Conservation (phyloP, 2,797 vertebrate species). For the Hoplostethus mediterraneus region DNA sequence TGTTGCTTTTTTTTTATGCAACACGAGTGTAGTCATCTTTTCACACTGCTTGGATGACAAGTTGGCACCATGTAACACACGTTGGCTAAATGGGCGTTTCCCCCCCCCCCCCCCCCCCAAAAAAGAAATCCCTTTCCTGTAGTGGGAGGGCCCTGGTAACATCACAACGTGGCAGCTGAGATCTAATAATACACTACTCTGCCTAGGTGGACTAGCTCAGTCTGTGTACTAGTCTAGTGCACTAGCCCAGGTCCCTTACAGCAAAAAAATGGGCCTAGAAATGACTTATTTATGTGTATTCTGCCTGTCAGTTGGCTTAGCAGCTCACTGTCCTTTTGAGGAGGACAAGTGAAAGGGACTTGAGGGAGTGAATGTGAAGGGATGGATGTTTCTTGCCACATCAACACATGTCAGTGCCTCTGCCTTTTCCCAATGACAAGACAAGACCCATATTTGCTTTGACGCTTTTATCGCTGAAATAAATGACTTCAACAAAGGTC, state of each 20-base stretch:
- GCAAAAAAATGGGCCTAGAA: constrained; percentile 9
- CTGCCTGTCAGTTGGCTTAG: too few relatives aligned
- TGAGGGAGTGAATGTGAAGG: background rate
- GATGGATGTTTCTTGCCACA: background rate
- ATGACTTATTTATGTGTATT: background rate
- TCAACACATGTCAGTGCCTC: background rate
- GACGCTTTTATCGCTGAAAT: background rate
- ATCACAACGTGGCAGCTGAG: constrained; percentile 84
- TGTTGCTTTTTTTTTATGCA: background rate
- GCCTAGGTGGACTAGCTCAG: background rate
- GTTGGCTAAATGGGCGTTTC: constrained; percentile 47
- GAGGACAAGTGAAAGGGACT: background rate
- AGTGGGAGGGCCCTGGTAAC: constrained; percentile 77
- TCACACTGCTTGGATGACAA: constrained; percentile 36
- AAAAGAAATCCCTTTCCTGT: constrained; percentile 47
- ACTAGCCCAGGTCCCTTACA: constrained; percentile 18
- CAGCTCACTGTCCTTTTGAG: background rate
- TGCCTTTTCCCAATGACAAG: background rate
- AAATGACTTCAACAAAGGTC: background rate
- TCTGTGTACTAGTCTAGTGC: too few relatives aligned
- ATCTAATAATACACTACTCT: constrained; percentile 69
- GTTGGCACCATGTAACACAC: constrained; percentile 60
- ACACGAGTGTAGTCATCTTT: background rate
- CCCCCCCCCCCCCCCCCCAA: too few relatives aligned
- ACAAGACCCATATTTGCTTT: background rate